These are phyloP conservation scores for Drosophila testacea DNA, from an alignment of 2,888 invertebrate species.

Conservation along the genomic window DNA sequence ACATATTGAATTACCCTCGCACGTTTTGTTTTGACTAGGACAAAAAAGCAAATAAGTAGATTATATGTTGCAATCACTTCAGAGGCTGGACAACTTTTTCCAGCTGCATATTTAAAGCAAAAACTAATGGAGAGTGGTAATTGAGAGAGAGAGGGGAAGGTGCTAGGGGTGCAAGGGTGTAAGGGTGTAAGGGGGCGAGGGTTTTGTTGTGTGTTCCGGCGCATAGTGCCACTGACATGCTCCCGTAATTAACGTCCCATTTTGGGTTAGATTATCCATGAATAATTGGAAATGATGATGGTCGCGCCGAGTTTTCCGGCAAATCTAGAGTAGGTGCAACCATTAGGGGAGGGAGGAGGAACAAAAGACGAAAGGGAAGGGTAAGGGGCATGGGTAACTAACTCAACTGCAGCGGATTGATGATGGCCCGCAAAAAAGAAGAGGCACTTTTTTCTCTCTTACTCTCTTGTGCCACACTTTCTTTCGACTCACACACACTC, in stretches of 20 bases:
- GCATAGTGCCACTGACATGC: constrained; percentile 70
- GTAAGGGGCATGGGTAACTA: background rate
- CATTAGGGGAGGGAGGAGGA: background rate
- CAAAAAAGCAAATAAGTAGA: constrained; percentile 47
- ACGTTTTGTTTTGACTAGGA: constrained; percentile 23
- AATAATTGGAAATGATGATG: constrained; percentile 82
- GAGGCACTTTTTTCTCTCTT: constrained; percentile 10
- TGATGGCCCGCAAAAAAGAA: constrained; percentile 56
- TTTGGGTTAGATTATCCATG: constrained; percentile 85
- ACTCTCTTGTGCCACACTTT: constrained; percentile 12
- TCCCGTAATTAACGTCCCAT: constrained; percentile 85
- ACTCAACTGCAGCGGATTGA: constrained; percentile 71
- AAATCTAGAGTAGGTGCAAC: constrained; percentile 10
- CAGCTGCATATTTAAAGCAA: constrained; percentile 3
- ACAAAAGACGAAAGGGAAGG: background rate
- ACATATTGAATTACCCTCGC: constrained; percentile 17
- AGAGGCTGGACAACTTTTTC: constrained; percentile 13
- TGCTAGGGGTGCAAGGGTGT: background rate
- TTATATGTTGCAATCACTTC: constrained; percentile 49
- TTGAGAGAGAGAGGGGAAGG: background rate
- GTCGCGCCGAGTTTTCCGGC: constrained; percentile 45
- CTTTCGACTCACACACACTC: background rate
- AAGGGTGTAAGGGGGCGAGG: background rate
- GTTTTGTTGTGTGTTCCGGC: constrained; percentile 11
- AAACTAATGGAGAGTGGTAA: background rate